phyloP scores from a whole-genome alignment of 2,888 invertebrate genomes.

The Achlya flavicornis region DNA sequence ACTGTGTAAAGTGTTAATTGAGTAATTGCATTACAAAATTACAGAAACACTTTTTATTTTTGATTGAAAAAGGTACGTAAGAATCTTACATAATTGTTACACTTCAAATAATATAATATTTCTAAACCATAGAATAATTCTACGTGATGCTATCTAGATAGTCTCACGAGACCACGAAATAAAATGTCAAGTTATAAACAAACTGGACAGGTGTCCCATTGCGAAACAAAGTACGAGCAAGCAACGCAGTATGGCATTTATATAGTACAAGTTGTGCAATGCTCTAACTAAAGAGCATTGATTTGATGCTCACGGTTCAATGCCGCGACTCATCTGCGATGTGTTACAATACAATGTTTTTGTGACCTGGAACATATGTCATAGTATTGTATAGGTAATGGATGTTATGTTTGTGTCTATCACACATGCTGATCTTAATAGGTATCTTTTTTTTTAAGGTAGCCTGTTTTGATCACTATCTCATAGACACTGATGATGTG shows the following conservation, averaged over 20 bases:
- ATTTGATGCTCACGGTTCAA: conserved; percentile 3
- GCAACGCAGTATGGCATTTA: not conserved
- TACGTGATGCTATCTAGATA: no score
- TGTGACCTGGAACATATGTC: not conserved
- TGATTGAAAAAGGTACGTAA: not conserved
- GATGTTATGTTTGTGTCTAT: not conserved
- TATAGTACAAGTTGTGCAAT: conserved; percentile 6
- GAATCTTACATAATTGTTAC: no score
- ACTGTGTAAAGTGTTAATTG: no score
- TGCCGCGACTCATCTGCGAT: not conserved
- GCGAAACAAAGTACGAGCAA: not conserved
- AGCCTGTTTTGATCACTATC: no score
- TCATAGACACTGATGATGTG: no score
- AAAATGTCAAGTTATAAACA: not conserved
- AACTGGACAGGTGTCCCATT: conserved; percentile 6
- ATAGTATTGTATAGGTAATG: not conserved
- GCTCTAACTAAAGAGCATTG: conserved; percentile 8
- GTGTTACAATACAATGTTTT: not conserved
- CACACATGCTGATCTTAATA: no score
- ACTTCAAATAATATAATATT: no score
- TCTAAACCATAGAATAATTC: no score
- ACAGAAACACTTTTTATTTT: no score
- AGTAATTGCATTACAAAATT: no score
- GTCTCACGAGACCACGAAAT: not conserved
- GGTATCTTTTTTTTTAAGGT: no score